Percentiles rank a stretch among this genome's conserved stretches.
Conservation (phyloP, 2,797 vertebrate species). For the Protosalanx chinensis region DNA sequence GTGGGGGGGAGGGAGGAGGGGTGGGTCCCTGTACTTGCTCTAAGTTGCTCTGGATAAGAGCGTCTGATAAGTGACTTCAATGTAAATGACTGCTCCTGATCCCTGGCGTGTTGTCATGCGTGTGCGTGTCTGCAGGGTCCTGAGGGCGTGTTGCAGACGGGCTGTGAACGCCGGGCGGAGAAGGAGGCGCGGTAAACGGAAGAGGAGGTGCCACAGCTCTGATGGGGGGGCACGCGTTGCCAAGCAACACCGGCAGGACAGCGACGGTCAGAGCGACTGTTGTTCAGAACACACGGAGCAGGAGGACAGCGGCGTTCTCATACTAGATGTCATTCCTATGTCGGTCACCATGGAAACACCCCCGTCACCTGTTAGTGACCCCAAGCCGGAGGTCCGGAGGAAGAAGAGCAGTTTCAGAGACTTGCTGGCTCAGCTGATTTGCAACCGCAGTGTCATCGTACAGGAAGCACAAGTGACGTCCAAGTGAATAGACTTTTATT, state of each 20-base stretch:
- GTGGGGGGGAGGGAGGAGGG: too few relatives aligned
- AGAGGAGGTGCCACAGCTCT: constrained; percentile 22
- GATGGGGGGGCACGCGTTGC: constrained; percentile 5
- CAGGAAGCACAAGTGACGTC: background rate
- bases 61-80: too few relatives aligned
- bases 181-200: constrained; percentile 38
- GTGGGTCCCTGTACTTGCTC: too few relatives aligned
- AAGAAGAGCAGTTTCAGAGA: constrained; percentile 39
- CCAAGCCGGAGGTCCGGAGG: background rate
- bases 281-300: background rate
- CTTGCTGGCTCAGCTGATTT: constrained; percentile 48
- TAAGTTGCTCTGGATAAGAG: too few relatives aligned
- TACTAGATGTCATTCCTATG: background rate
- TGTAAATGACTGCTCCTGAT: too few relatives aligned
- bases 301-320: background rate
- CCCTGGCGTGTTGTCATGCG: background rate
- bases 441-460: constrained; percentile 51
- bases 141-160: constrained; percentile 19
- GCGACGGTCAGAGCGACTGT: background rate
- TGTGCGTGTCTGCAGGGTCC: constrained; percentile 47
- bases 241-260: constrained; percentile 30
- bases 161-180: constrained; percentile 1
- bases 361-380: accelerated
- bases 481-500: background rate
- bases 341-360: background rate